Evolutionary conservation across 1,140 invertebrate genomes (phyloP), one percentile per base, ranked within the genome.

Genomic region (Drosophila bocqueti): DNA sequence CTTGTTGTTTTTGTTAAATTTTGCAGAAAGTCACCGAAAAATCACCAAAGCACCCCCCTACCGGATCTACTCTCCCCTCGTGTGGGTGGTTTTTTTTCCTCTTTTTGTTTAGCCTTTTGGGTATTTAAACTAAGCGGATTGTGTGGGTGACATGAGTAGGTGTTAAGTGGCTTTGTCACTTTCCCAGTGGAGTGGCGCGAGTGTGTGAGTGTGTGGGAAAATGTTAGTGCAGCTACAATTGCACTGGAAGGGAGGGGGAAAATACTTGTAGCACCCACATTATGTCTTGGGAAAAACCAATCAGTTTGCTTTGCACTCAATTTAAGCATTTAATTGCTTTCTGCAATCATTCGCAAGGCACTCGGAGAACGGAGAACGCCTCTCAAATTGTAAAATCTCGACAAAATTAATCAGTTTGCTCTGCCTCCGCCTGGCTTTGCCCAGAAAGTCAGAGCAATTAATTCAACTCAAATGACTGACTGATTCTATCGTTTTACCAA

Each of bases 1-100:
- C 82, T 91, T 90, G 86, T 90, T 90, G 85, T 86, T 90, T 90
- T 90, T 90, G 85, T 90, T 90, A 90, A 90, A 90, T 90, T 90
- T 90, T 82, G 85, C 85, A 90, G 85, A 90, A 90, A 90, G 86
- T 85, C 81, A 79, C 74, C 69, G 61, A 74, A 74, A 74, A 73
- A 74, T 68, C 64, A 63, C 47, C 54, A 21, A 55, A 38, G 34
- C 34, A 38, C 8, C 52, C 65, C 1, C 16, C 42, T 47, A 34
- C 60, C 40, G 38, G 18, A 57, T 46, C 40, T 55, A 62, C 63
- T 45, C 49, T 43, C 50, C 36, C 42, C 49, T 67, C 61, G 72
- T 71, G 74, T 58, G 52, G 54, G 57, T 58, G 52, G 78, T 81
- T 21, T 10, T 43, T 43, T 18, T 46, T 0, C 0, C 26, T 40